Conservation (phyloP, 2,888 invertebrate genomes). For the Caenorhabditis panamensis region DNA sequence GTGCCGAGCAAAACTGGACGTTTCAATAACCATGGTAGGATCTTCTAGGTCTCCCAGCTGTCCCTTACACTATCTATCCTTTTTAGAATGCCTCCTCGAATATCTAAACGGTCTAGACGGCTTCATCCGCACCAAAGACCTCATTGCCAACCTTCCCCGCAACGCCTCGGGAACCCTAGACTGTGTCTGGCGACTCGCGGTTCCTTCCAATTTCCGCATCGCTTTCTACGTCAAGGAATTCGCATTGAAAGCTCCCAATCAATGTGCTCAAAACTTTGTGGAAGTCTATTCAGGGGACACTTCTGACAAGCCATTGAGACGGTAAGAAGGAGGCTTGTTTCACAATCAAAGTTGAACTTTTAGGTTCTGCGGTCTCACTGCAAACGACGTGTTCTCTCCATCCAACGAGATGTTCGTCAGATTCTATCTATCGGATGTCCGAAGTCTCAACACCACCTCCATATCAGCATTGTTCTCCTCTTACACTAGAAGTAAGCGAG, state of each 20-base stretch:
- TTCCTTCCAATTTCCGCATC: conserved; percentile 63
- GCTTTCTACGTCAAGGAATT: conserved; percentile 77
- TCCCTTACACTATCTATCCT: too few species aligned
- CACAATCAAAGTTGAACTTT: too few species aligned
- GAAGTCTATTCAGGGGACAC: conserved; percentile 78
- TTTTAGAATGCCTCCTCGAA: conserved; percentile 74
- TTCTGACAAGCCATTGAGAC: conserved; percentile 70
- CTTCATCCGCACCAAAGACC: conserved; percentile 65
- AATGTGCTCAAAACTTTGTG: conserved; percentile 78
- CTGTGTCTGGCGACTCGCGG: conserved; percentile 76
- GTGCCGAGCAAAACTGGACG: conserved; percentile 51
- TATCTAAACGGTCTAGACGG: conserved; percentile 71
- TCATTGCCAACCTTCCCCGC: conserved; percentile 46
- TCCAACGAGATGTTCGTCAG: conserved; percentile 68
- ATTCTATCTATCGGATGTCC: conserved; percentile 63
- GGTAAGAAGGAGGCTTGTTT: too few species aligned
- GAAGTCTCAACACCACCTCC: conserved; percentile 58
- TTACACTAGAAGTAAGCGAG: conserved; percentile 67
- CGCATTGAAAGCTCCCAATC: conserved; percentile 76
- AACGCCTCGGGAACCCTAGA: conserved; percentile 69
- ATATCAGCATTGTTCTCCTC: conserved; percentile 67
- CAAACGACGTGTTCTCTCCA: conserved; percentile 67
- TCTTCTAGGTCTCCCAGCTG: too few species aligned
- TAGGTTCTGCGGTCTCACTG: conserved; percentile 73
- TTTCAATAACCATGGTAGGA: conserved; percentile 45